Conservation (phyloP, 2,113 vertebrate genomes). For the Sisor rabdophorus region DNA sequence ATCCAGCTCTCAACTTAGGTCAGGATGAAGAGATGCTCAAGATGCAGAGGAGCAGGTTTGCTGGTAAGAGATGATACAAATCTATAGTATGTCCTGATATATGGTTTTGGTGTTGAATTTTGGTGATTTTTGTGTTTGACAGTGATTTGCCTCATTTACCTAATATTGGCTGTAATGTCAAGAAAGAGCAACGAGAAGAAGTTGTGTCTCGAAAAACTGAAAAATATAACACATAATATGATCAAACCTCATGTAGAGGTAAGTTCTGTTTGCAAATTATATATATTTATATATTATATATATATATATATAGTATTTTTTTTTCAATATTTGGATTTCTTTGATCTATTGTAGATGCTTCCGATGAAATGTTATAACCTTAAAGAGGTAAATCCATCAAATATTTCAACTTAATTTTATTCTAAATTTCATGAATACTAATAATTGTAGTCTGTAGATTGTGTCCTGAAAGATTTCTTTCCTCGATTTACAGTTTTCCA, state of each 20-base stretch:
- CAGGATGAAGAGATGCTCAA: constrained; percentile 27
- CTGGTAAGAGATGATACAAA: constrained; percentile 23
- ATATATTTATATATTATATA: no score
- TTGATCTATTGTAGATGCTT: not conserved
- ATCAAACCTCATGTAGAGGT: not conserved
- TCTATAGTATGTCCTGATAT: no score
- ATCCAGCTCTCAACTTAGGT: not conserved
- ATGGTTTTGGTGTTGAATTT: no score
- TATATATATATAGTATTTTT: no score
- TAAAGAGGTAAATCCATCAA: not conserved
- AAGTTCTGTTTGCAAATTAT: not conserved
- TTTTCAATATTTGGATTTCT: not conserved
- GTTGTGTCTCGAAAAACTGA: rapidly evolving
- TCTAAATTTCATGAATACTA: not conserved
- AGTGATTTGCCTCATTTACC: not conserved
- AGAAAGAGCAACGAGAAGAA: rapidly evolving
- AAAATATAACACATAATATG: rapidly evolving
- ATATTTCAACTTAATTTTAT: not conserved
- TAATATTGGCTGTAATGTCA: not conserved
- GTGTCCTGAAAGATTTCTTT: not conserved
- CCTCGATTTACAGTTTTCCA: not conserved
- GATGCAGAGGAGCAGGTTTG: constrained; percentile 32
- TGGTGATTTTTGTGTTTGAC: not conserved
- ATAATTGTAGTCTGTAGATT: not conserved
- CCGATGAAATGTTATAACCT: not conserved